Conservation (phyloP, 1,140 invertebrate species). For the Acromyrmex echinatior region DNA sequence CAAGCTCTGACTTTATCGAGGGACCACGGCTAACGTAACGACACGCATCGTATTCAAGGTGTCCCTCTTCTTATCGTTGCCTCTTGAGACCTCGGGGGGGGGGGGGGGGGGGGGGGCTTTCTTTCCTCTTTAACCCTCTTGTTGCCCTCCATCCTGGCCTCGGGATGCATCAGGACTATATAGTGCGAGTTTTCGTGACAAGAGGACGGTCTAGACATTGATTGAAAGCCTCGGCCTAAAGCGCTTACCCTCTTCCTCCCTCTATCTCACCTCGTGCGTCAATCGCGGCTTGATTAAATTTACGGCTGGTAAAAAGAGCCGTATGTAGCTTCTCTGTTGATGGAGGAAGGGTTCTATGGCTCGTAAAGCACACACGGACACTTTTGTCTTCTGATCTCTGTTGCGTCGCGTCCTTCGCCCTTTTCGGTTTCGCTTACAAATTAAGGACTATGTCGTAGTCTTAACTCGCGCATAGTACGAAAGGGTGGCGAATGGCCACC, state of each 20-base stretch:
- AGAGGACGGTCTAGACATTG: slow-evolving; percentile 81
- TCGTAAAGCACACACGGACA: slow-evolving; percentile 62
- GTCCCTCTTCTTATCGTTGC: slow-evolving; percentile 70
- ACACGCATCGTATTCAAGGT: slow-evolving; percentile 37
- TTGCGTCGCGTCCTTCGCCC: background rate
- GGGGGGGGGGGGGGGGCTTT: slow-evolving; percentile 68
- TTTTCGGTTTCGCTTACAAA: slow-evolving; percentile 36
- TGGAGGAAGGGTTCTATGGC: background rate
- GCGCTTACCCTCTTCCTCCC: slow-evolving; percentile 10
- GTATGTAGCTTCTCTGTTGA: slow-evolving; percentile 34
- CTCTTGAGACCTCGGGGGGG: slow-evolving; percentile 62
- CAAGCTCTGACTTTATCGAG: slow-evolving; percentile 72
- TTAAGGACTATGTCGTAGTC: slow-evolving; percentile 57
- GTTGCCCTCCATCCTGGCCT: background rate
- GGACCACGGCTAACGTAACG: slow-evolving; percentile 44
- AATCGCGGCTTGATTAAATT: slow-evolving; percentile 79
- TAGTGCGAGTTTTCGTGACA: slow-evolving; percentile 72
- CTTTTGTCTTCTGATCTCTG: slow-evolving; percentile 44
- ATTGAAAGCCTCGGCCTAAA: slow-evolving; percentile 79
- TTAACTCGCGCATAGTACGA: slow-evolving; percentile 59
- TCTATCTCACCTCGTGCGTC: slow-evolving; percentile 60
- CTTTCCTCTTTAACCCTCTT: slow-evolving; percentile 62
- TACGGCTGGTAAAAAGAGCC: slow-evolving; percentile 66
- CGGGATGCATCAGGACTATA: slow-evolving; percentile 31
- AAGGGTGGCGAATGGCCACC: background rate